Conservation (phyloP, 2,888 invertebrate species). For the Tupiocoris notatus region DNA sequence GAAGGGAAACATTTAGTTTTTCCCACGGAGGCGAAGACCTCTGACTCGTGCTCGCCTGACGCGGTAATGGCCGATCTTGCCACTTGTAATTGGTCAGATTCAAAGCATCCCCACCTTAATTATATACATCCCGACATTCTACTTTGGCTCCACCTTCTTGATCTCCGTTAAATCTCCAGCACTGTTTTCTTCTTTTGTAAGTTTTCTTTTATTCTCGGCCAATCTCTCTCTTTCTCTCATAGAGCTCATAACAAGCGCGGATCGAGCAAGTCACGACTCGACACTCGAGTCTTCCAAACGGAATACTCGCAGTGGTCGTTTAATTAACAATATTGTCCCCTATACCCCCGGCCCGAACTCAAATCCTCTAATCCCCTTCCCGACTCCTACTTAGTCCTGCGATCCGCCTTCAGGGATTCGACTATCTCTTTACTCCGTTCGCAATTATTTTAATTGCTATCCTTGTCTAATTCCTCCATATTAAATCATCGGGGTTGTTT, state of each 20-base stretch:
- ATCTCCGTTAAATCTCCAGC: slow-evolving; percentile 31
- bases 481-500: slow-evolving; percentile 39
- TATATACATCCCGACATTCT: slow-evolving; percentile 40
- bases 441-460: slow-evolving; percentile 44
- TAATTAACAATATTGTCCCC: slow-evolving; percentile 46
- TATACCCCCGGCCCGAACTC: slow-evolving; percentile 11
- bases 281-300: slow-evolving; percentile 39
- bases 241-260: slow-evolving; percentile 40
- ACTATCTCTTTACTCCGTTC: slow-evolving; percentile 12
- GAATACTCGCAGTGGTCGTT: slow-evolving; percentile 23
- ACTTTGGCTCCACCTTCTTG: slow-evolving; percentile 11
- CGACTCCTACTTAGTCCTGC: background rate
- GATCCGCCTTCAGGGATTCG: background rate
- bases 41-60: slow-evolving; percentile 42
- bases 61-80: slow-evolving; percentile 44
- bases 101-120: slow-evolving; percentile 38
- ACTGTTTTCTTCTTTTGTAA: slow-evolving; percentile 14
- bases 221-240: slow-evolving; percentile 22
- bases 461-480: slow-evolving; percentile 42
- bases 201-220: background rate
- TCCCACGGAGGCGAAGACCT: slow-evolving; percentile 27
- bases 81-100: slow-evolving; percentile 44
- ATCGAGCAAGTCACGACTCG: slow-evolving; percentile 41
- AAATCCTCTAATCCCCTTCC: background rate
- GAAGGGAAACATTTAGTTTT: slow-evolving; percentile 9